phyloP scores from a whole-genome alignment of 2,113 vertebrate species.

The Erinaceus europaeus region DNA sequence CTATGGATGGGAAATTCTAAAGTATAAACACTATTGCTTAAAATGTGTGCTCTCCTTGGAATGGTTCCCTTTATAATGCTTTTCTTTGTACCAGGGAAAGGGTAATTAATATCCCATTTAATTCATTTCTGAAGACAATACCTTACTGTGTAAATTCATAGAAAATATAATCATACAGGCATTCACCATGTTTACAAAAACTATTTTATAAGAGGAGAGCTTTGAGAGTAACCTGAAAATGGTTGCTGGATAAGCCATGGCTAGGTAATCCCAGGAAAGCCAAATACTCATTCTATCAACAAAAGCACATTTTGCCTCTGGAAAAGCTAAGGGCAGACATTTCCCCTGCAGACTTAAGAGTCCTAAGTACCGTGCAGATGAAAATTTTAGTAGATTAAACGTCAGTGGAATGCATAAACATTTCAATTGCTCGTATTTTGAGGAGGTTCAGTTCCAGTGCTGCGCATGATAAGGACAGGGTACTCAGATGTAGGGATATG shows the following conservation, averaged over 20 bases:
- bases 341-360: slow-evolving; percentile 73
- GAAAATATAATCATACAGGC: not conserved
- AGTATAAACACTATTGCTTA: no score
- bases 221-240: slow-evolving; percentile 71
- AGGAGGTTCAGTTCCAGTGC: slow-evolving; percentile 50
- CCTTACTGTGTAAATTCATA: not conserved
- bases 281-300: slow-evolving; percentile 71
- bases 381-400: slow-evolving; percentile 83
- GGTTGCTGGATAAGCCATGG: slow-evolving; percentile 75
- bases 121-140: slow-evolving; percentile 41
- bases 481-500: no score
- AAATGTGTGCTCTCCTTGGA: not conserved
- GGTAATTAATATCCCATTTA: not conserved
- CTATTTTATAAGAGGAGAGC: slow-evolving; percentile 48
- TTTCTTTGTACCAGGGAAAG: not conserved
- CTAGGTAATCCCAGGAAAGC: slow-evolving; percentile 69
- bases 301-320: slow-evolving; percentile 80
- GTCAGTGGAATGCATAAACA: slow-evolving; percentile 76
- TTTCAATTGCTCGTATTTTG: slow-evolving; percentile 65
- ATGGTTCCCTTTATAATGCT: not conserved
- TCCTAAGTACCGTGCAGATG: slow-evolving; percentile 77
- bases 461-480: not conserved
- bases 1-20: no score
- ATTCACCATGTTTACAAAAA: no score
- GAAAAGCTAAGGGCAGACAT: slow-evolving; percentile 80